A percentile compares a stretch with the other conserved stretches of the same genome.
Conservation (phyloP, 1,140 invertebrate species). For the Solenopsis fugax region DNA sequence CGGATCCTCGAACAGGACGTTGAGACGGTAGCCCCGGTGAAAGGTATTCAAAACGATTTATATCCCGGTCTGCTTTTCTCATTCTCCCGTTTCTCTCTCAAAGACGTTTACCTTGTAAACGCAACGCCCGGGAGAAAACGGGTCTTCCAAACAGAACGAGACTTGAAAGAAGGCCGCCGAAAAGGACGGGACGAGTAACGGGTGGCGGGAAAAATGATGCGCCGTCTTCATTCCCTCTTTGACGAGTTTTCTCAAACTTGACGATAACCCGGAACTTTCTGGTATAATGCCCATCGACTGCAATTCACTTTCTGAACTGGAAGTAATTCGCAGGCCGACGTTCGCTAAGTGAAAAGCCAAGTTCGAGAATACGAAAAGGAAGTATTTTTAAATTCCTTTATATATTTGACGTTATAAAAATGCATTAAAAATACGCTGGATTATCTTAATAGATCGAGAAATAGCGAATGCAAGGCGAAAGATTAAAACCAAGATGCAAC, state of each 20-base stretch:
- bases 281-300: neutral
- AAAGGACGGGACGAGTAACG: conserved; percentile 42
- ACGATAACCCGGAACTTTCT: conserved; percentile 8
- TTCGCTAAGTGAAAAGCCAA: conserved; percentile 1
- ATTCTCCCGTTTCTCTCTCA: conserved; percentile 42
- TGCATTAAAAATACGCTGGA: neutral
- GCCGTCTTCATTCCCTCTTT: neutral
- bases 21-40: conserved; percentile 55
- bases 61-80: conserved; percentile 59
- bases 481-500: too few species aligned
- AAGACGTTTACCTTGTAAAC: conserved; percentile 67
- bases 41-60: conserved; percentile 72
- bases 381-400: neutral
- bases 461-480: neutral
- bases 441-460: neutral
- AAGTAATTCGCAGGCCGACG: neutral
- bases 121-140: conserved; percentile 58
- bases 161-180: conserved; percentile 68
- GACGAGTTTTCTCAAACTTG: conserved; percentile 29
- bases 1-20: conserved; percentile 57
- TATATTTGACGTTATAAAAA: neutral
- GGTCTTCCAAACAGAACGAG: conserved; percentile 57
- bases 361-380: neutral
- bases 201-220: conserved; percentile 38
- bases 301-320: neutral